Base-by-base conservation (phyloP, 2,888 invertebrate species). In the Trachelus stipa region DNA sequence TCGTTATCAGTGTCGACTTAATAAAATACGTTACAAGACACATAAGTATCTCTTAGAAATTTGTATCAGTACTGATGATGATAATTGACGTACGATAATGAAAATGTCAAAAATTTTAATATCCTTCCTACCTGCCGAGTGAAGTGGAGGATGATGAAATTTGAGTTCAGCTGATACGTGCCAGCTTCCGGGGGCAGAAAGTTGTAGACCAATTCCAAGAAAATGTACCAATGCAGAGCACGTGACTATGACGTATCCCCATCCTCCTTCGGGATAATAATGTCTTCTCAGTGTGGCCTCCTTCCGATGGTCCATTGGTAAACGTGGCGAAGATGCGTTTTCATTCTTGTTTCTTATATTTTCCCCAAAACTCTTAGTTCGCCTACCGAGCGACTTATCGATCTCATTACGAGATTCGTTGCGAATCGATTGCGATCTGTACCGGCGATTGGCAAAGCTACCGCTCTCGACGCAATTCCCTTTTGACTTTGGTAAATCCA, bases 251-350 rank as follows among this genome's bases (percentile, higher is more conserved):
- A 96, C 94, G 95, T 96, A 97, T 68, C 97, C 97, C 97, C 97
- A 97, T 31, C 97, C 97, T 4, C 96, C 96, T 92, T 97, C 97
- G 15, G 96, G 97, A 91, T 97, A 97, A 92, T 97, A 96, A 85
- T 97, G 95, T 73, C 95, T 93, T 78, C 95, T 94, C 73, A 95
- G 93, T 35, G 88, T 89, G 68, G 86, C 83, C 80, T 89, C 89
- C 77, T 89, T 89, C 69, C 83, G 85, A 71, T 82, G 83, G 76
- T 87, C 88, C 75, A 82, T 79, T 31, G 77, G 68, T 40, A 82
- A 81, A 31, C 80, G 80, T 69, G 78, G 79, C 31, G 77, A 77
- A 12, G 79, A 73, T 34, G 77, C 78, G 37, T 77, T 82, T 73
- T 71, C 80, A 40, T 34, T 79, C 69, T 68, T 77, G 68, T 68